These are phyloP conservation scores for Prosapia bicincta DNA, from an alignment of 2,888 invertebrate genomes.

Conservation along the genomic window DNA sequence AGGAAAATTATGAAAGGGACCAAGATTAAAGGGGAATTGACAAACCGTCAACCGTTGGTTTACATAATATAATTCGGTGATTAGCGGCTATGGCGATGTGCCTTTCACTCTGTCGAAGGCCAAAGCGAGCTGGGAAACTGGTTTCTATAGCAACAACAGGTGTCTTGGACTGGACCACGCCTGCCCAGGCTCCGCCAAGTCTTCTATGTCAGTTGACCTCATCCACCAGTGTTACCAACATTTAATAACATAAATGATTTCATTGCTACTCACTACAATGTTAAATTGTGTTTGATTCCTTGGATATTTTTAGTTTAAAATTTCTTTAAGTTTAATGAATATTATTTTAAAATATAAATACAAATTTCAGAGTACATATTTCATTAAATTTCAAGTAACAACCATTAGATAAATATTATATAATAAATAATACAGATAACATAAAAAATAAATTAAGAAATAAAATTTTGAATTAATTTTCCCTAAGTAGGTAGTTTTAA, in stretches of 20 bases:
- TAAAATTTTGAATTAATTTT: too few species aligned
- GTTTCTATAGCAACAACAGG: neutral
- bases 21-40: neutral
- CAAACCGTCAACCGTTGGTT: neutral
- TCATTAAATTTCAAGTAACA: too few species aligned
- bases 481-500: too few species aligned
- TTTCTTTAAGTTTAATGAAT: too few species aligned
- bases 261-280: too few species aligned
- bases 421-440: too few species aligned
- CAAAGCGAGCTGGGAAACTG: neutral
- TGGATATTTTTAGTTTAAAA: too few species aligned
- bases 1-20: neutral
- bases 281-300: too few species aligned
- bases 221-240: neutral
- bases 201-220: constrained; percentile 2
- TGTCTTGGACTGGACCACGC: neutral
- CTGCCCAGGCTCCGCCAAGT: constrained; percentile 2
- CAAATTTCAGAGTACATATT: too few species aligned
- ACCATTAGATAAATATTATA: too few species aligned
- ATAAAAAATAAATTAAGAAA: too few species aligned
- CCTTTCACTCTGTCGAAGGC: neutral
- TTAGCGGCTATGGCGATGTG: neutral
- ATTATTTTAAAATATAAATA: too few species aligned
- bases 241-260: neutral
- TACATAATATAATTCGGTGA: neutral